Base-by-base conservation (phyloP, 1,140 invertebrate species). In the Pygmarrhopalites habei region DNA sequence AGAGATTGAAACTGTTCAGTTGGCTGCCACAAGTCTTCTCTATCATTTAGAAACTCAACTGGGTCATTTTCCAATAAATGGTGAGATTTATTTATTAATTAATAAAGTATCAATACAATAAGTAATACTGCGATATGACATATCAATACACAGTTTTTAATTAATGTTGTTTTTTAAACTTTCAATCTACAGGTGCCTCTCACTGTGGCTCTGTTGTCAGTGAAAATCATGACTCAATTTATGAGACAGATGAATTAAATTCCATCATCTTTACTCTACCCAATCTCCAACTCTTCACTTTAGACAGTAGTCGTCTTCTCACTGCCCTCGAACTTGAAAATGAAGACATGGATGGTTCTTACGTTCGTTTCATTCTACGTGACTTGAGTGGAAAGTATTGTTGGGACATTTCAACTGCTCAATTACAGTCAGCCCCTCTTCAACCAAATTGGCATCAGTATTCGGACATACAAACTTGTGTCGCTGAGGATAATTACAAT, bases 331-430 rank as follows among this genome's bases (percentile, higher is more conserved):
- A 97, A 75, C 76, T 56, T 3, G 53, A 56, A 3, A 56, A 39
- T 56, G 53, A 56, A 19, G 53, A 56, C 30, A n/a, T 5, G 5
- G 44, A 47, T 47, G 32, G 32, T 35, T 7, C 5, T 35, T 56
- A 39, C 21, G 53, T 56, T 35, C 80, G 94, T 29, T 85, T 96
- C 23, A 80, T 98, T 14, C 77, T 97, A 51, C 80, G 95, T 30
- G 93, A 96, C 77, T 79, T 97, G n/a, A 87, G 89, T 51, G 94
- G 95, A n/a, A 97, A 96, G 78, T 89, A 90, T 53, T 93, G 89
- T 67, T 98, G 94, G 94, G 93, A 97, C 75, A 90, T 89, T 53
- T 90, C 91, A 0, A 87, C 93, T 47, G 78, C 97, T 1, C 92
- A 92, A 19, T 21, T 58, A 23, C 26, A 55, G 1, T 23, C 32